These are phyloP conservation scores for Sebastes minor DNA, from an alignment of 2,797 vertebrate species.

Conservation along the genomic window DNA sequence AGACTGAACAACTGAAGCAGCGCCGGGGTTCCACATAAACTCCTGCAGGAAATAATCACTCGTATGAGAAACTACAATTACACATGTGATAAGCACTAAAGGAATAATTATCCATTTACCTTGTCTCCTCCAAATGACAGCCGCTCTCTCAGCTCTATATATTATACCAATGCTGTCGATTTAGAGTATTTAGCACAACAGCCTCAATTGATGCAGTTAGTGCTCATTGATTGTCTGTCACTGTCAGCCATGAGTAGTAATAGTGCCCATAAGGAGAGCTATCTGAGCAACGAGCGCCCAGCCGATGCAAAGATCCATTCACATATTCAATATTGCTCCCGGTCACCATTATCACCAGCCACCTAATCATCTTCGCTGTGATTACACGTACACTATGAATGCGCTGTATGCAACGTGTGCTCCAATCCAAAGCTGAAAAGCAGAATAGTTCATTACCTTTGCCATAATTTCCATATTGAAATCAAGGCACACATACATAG, in stretches of 20 bases:
- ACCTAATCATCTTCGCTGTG: neutral
- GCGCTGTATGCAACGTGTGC: neutral
- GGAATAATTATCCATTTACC: conserved; percentile 28
- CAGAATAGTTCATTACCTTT: neutral
- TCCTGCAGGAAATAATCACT: conserved; percentile 24
- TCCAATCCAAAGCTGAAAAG: neutral
- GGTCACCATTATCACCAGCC: neutral
- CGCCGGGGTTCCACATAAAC: neutral
- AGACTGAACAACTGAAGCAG: neutral
- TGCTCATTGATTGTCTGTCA: conserved; percentile 38
- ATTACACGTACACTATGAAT: neutral
- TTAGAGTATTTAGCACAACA: conserved; percentile 27
- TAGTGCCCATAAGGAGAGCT: neutral
- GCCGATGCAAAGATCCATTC: neutral
- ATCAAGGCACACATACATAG: neutral
- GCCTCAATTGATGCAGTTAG: conserved; percentile 35
- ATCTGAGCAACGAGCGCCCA: neutral
- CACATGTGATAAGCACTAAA: conserved; percentile 8
- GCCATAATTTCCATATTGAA: neutral
- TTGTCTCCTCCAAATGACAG: conserved; percentile 6
- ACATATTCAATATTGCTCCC: neutral
- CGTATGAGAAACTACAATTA: neutral
- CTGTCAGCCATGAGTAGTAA: conserved; percentile 4
- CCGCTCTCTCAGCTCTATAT: conserved; percentile 15
- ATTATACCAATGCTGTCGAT: conserved; percentile 12